Conservation (phyloP, 1,140 invertebrate genomes). For the Copidosoma floridanum region DNA sequence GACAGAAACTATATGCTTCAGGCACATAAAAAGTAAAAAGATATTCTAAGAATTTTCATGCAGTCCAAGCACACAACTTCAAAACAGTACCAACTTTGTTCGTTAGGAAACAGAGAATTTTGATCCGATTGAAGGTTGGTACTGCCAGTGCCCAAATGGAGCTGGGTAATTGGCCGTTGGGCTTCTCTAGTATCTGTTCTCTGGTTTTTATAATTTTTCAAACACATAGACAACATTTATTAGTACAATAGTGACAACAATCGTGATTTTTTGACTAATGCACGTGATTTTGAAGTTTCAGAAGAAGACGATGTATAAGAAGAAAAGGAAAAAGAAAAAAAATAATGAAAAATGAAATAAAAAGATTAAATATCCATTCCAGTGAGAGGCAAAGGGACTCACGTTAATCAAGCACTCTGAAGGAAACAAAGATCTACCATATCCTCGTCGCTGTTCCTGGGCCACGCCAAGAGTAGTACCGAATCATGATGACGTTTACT, state of each 20-base stretch:
- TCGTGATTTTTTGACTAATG: not conserved
- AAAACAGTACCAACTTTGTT: too few species aligned
- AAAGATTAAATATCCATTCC: too few species aligned
- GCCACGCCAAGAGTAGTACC: too few species aligned
- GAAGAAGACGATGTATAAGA: not conserved
- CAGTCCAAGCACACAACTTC: not conserved
- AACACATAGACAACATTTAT: not conserved
- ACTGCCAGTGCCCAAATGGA: not conserved
- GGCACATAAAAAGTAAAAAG: not conserved
- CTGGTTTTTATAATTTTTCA: not conserved
- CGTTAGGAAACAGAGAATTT: constrained; percentile 1
- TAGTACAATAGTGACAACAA: not conserved
- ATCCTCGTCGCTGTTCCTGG: too few species aligned
- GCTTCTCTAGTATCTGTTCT: not conserved
- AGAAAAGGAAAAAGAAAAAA: not conserved
- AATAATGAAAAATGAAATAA: not conserved
- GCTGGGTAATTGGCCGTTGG: not conserved
- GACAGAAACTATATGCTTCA: not conserved
- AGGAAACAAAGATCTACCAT: too few species aligned
- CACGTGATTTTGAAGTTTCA: not conserved
- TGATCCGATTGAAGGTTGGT: constrained; percentile 3
- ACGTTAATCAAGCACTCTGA: too few species aligned
- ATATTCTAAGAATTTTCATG: not conserved
- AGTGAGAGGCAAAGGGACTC: too few species aligned
- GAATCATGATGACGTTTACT: too few species aligned